These are phyloP conservation scores for Rhea pennata DNA, from an alignment of 2,113 vertebrate genomes.

Conservation along the genomic window DNA sequence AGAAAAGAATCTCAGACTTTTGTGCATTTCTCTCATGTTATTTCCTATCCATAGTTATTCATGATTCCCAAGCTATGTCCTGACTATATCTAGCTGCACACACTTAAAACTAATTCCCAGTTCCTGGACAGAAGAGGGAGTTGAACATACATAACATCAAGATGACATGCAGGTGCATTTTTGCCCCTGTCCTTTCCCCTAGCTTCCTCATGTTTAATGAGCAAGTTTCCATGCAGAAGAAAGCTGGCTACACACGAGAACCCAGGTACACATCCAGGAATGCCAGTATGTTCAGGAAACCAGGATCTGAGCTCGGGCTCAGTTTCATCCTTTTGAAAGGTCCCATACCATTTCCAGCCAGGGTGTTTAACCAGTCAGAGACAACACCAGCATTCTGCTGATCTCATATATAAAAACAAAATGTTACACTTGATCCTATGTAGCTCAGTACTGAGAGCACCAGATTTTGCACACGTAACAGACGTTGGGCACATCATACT, in stretches of 20 bases:
- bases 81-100: background rate
- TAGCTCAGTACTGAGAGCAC: background rate
- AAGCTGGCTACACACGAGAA: background rate
- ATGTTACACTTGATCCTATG: background rate
- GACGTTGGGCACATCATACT: too few relatives aligned
- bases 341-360: background rate
- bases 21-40: background rate
- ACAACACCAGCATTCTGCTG: background rate
- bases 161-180: background rate
- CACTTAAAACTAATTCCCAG: fast-evolving
- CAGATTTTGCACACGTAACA: background rate
- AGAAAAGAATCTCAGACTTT: background rate
- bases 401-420: background rate
- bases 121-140: background rate
- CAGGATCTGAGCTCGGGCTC: background rate
- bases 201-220: background rate
- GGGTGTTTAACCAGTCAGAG: background rate
- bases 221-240: background rate
- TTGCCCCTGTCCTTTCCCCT: background rate
- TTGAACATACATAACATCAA: background rate
- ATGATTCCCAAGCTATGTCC: background rate
- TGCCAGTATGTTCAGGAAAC: background rate
- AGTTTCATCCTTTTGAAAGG: background rate
- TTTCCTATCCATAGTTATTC: background rate
- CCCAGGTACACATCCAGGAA: background rate